Evolutionary conservation across 2,113 vertebrate genomes (phyloP), one percentile per base, ranked within the genome.

Genomic region (Lates calcarifer): DNA sequence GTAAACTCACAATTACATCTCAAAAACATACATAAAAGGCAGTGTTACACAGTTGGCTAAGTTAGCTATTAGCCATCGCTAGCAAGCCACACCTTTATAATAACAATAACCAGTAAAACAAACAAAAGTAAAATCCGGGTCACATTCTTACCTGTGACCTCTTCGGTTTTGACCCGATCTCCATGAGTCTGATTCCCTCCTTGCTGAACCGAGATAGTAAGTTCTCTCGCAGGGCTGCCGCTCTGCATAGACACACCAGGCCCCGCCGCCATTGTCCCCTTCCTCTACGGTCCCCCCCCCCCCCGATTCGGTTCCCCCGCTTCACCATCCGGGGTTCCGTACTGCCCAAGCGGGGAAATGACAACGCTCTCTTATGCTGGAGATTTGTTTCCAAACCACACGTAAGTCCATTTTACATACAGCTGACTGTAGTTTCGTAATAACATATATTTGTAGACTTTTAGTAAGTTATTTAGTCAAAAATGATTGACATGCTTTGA

Each of bases 191-290:
- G 90, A 33, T 61, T 85, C 22, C 58, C 83, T 43, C 41, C 91
- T 35, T 81, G 85, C 14, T 92, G 92, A 20, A 78, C 70, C 4
- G 93, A 84, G 9, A 90, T 79, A 49, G 88, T 69, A 12, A 90
- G 88, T 47, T 96, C 95, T 66, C 90, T 91, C 2, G 89, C 93
- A n/a, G 94, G 95, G 77, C 94, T 96, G 8, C 85, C 70, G 82
- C 90, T 90, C 86, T 91, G 93, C 83, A 94, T 60, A 15, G 90
- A 57, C 8, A 89, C 90, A 33, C 88, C 89, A 75, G 94, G 90
- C 68, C 90, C 93, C 65, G 94, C 90, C 94, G 90, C 91, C 93
- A 93, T 94, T 91, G 84, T 91, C 41, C 69, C 71, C 55, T 43
- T 43, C 68, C n/a, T n/a, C n/a, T n/a, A n/a, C n/a, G n/a, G 17